Evolutionary conservation across 1,140 invertebrate species (phyloP).

Genomic region (Aphidius gifuensis): DNA sequence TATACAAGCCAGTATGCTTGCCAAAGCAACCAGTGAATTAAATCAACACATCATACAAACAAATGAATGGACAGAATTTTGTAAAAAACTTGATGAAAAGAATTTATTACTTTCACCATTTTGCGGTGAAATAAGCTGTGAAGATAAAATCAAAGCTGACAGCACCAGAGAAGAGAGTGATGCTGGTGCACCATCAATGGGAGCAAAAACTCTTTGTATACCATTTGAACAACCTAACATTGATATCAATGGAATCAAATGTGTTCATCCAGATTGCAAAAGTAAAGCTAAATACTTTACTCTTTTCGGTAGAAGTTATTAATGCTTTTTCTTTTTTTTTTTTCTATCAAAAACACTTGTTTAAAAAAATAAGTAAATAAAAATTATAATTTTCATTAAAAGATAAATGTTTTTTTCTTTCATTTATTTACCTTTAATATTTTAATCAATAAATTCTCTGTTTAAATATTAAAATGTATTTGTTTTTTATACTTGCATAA

Average conservation of each 20-base stretch:
- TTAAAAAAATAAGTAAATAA: too few species aligned
- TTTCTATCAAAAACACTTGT: too few species aligned
- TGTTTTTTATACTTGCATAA: too few species aligned
- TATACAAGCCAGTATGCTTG: constrained; percentile 80
- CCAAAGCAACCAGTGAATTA: constrained; percentile 77
- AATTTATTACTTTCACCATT: constrained; percentile 86
- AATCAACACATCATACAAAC: constrained; percentile 69
- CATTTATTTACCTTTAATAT: too few species aligned
- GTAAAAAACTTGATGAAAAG: constrained; percentile 77
- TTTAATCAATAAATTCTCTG: too few species aligned
- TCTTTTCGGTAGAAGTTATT: constrained; percentile 96
- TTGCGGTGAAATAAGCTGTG: constrained; percentile 85
- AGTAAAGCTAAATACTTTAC: constrained; percentile 82
- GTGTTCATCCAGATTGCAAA: constrained; percentile 84
- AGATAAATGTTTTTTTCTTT: too few species aligned
- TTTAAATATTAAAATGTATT: too few species aligned
- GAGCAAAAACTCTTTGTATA: constrained; percentile 96
- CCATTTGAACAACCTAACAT: constrained; percentile 83
- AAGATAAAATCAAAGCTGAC: constrained; percentile 94
- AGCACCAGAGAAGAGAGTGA: constrained; percentile 77
- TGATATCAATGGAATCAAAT: constrained; percentile 67
- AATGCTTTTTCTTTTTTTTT: constrained; percentile 35
- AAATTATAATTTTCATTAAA: too few species aligned
- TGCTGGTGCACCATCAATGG: constrained; percentile 88
- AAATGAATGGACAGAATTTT: constrained; percentile 81